Base-by-base conservation (phyloP, 64 coral and sea anemone genomes). In the Dendronephthya gigantea region DNA sequence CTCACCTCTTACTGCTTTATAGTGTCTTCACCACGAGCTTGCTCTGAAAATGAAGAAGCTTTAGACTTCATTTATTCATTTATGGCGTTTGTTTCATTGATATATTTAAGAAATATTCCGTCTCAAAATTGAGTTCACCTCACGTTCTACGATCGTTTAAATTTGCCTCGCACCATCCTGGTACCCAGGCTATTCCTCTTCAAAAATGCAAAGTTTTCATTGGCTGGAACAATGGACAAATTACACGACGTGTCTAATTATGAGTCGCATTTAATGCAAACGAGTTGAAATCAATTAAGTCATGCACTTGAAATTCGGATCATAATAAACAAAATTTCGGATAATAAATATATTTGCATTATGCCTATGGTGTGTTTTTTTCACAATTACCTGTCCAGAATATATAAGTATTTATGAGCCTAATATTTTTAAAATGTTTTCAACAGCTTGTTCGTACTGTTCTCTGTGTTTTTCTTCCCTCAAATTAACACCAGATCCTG, bases 381-480 rank as follows among this genome's bases (percentile, higher is more conserved):
- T n/a, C n/a, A n/a, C n/a, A n/a, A n/a, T n/a, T n/a, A 17, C 58
- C 58, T 36, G 2, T 28, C 13, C 9, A 4, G 6, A 35, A 79
- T 35, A 34, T 33, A 79, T 79, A 29, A 33, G 4, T 33, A 16
- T 79, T 39, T 39, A 34, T 15, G 30, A 79, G 6, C 72, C 10
- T 79, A 79, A 79, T 16, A 79, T 79, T 79, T 79, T 79, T 33
- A 79, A 39, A 39, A 79, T 79, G 36, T 35, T 79, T 79, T 79
- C 72, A 34, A 79, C 22, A 0, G 72, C 29, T 34, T 29, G 19
- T 79, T 79, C 72, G 36, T 33, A 79, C 15, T 5, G 72, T 79
- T 79, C 30, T 35, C 22, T 79, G 72, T 79, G 32, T 79, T 36
- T 34, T 79, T 79, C 72, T 16, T 79, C 72, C 14, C 32, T 39